Evolutionary conservation across 2,113 vertebrate species (phyloP).

Genomic region (Corythornis madagascariensis): DNA sequence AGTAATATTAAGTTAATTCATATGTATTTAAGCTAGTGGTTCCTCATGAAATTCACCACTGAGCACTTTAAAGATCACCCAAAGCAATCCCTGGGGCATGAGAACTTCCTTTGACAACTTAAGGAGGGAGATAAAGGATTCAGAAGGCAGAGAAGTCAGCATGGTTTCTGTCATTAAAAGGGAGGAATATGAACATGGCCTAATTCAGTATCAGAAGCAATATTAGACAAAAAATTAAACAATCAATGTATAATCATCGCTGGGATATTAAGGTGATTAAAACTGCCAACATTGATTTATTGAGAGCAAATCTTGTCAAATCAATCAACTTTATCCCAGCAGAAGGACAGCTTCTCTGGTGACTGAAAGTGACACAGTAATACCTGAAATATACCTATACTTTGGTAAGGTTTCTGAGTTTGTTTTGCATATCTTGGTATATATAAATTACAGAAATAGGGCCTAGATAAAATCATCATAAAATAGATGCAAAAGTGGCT

Average conservation of each 20-base stretch:
- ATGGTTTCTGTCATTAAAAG: neutral
- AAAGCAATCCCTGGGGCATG: neutral
- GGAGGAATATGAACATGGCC: neutral
- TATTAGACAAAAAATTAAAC: neutral
- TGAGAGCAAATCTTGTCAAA: neutral
- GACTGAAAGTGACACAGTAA: neutral
- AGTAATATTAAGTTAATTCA: neutral
- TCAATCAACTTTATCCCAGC: neutral
- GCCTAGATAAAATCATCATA: neutral
- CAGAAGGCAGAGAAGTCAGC: neutral
- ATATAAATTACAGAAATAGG: neutral
- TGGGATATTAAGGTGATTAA: slow-evolving; percentile 7
- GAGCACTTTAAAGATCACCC: neutral
- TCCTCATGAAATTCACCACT: neutral
- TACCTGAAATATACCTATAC: neutral
- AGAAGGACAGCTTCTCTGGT: neutral
- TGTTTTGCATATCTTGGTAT: neutral
- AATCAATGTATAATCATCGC: neutral
- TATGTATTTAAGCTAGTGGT: neutral
- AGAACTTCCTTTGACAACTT: neutral
- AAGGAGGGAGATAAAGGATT: neutral
- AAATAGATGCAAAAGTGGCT: neutral
- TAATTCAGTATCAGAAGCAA: neutral
- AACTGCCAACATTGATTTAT: neutral
- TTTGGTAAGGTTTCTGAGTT: neutral